phyloP scores from a whole-genome alignment of 92 coral and sea anemone genomes.

The Phenganax subtilis region DNA sequence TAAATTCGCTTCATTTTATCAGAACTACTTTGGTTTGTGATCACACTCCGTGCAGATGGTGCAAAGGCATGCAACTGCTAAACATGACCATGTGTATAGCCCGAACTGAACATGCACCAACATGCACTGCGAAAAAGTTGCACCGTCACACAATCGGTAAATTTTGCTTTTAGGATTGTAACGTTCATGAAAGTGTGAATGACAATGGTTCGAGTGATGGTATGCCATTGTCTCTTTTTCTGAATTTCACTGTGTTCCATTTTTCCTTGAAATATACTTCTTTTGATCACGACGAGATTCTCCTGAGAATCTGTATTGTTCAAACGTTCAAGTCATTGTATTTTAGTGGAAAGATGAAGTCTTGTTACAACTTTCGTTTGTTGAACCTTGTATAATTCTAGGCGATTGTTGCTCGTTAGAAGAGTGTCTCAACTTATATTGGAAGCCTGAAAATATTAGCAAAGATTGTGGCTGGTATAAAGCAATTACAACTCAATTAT shows the following conservation, averaged over 20 bases:
- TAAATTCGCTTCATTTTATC: too few relatives aligned
- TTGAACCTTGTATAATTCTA: background rate
- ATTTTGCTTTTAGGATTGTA: constrained; percentile 5
- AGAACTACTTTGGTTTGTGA: too few relatives aligned
- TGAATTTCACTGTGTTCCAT: background rate
- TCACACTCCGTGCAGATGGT: too few relatives aligned
- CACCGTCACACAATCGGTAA: background rate
- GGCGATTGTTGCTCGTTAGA: constrained; percentile 58
- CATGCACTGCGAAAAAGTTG: background rate
- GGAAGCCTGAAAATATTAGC: constrained; percentile 86
- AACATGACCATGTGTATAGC: background rate
- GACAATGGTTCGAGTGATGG: constrained; percentile 11
- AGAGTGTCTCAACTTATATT: constrained; percentile 80
- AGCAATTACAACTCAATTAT: background rate
- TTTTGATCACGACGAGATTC: background rate
- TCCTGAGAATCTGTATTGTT: background rate
- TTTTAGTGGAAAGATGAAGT: background rate
- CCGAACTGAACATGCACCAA: background rate
- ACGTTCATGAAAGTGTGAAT: constrained; percentile 25
- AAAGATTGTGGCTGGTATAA: constrained; percentile 83
- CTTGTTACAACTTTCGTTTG: background rate
- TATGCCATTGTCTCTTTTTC: background rate
- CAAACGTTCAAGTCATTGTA: background rate
- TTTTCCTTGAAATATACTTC: background rate
- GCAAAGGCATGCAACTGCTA: too few relatives aligned